These are phyloP conservation scores for Orthonyx spaldingii DNA, from an alignment of 2,113 vertebrate species.

Conservation along the genomic window DNA sequence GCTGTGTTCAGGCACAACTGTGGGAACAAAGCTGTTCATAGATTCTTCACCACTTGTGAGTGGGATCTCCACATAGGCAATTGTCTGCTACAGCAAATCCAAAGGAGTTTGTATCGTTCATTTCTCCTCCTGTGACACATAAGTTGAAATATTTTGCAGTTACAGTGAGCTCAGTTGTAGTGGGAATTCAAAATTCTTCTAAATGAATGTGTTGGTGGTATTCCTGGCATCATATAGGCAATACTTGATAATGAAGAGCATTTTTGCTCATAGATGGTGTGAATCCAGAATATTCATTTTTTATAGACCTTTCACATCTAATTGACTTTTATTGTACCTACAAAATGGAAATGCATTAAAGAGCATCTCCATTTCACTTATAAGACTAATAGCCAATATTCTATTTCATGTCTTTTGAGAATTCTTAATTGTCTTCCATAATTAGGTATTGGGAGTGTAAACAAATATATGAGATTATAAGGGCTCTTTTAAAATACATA, in stretches of 20 bases:
- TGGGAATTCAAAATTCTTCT: background rate
- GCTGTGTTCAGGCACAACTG: background rate
- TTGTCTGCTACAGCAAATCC: background rate
- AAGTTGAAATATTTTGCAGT: background rate
- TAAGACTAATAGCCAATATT: background rate
- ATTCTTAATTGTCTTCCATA: background rate
- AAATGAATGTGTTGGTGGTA: background rate
- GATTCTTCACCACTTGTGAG: background rate
- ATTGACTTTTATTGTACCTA: background rate
- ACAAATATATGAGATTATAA: background rate
- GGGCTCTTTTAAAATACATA: background rate
- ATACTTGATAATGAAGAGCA: background rate
- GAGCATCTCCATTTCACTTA: background rate
- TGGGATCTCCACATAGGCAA: rapidly evolving
- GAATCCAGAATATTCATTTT: background rate
- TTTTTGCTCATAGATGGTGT: background rate
- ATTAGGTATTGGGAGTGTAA: background rate
- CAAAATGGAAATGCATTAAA: background rate
- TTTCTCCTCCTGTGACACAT: background rate
- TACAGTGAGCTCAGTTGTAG: background rate
- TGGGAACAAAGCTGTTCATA: background rate
- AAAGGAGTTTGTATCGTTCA: background rate
- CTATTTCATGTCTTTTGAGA: background rate
- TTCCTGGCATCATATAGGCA: background rate
- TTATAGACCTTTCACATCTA: constrained; percentile 1